phyloP scores from a whole-genome alignment of 2,113 vertebrate genomes.

The Leptobrachium leishanense region DNA sequence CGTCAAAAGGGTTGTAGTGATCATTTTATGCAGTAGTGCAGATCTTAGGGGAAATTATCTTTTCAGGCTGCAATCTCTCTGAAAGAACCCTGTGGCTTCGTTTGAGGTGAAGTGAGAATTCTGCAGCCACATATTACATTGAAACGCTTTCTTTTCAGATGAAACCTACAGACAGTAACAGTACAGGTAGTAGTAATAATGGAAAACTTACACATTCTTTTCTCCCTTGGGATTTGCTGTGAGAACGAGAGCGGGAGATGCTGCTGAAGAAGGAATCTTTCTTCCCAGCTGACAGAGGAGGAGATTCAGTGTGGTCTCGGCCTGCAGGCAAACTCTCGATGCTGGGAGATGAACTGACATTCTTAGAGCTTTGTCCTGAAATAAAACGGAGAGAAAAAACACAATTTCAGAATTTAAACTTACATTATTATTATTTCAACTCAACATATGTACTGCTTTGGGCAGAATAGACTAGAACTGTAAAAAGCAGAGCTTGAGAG shows the following conservation, averaged over 20 bases:
- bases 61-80: too few relatives aligned
- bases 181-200: conserved; percentile 13
- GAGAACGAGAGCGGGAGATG: conserved; percentile 93
- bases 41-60: too few relatives aligned
- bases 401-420: conserved; percentile 43
- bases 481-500: too few relatives aligned
- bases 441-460: conserved; percentile 14
- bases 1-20: too few relatives aligned
- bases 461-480: not conserved
- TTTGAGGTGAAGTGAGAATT: not conserved
- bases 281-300: conserved; percentile 85
- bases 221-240: conserved; percentile 90
- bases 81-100: not conserved
- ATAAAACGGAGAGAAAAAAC: conserved; percentile 52
- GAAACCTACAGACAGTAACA: not conserved
- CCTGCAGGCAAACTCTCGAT: conserved; percentile 85
- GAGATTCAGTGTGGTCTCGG: conserved; percentile 82
- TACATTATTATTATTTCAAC: not conserved
- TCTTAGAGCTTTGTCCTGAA: conserved; percentile 83
- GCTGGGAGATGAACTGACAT: conserved; percentile 88
- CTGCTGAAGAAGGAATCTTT: conserved; percentile 94
- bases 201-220: conserved; percentile 82
- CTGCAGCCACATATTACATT: not conserved
- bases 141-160: not conserved
- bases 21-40: too few relatives aligned